These are phyloP conservation scores for Cheracebus regulus DNA, from an alignment of 2,797 vertebrate species.

Conservation along the genomic window DNA sequence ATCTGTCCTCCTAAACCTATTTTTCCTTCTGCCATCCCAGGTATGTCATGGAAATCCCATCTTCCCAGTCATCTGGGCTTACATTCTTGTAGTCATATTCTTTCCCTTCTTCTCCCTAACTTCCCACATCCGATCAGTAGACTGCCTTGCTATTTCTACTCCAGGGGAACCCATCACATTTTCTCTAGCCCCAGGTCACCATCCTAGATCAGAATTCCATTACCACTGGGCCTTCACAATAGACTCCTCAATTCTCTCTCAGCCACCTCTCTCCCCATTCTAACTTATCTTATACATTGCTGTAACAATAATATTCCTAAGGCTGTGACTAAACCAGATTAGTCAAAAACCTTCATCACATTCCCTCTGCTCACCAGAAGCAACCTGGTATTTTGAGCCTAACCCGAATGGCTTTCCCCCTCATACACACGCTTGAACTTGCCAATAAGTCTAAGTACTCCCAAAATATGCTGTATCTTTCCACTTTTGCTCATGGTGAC, in stretches of 20 bases:
- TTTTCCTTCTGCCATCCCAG: neutral
- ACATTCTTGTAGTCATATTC: neutral
- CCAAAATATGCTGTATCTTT: neutral
- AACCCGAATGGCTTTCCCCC: neutral
- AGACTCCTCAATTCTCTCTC: neutral
- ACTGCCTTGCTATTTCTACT: neutral
- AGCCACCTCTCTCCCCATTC: neutral
- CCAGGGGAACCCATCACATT: neutral
- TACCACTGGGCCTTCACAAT: neutral
- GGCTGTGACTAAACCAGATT: neutral
- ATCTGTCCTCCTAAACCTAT: neutral
- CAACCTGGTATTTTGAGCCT: neutral
- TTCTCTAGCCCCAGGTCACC: neutral
- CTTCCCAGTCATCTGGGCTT: neutral
- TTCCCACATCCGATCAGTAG: neutral
- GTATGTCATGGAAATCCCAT: neutral
- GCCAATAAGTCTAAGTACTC: neutral
- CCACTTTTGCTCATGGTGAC: neutral
- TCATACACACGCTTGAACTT: neutral
- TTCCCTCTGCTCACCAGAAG: neutral
- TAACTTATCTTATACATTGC: neutral
- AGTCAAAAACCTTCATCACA: neutral
- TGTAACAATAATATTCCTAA: neutral
- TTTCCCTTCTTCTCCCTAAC: neutral
- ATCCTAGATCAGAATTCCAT: neutral